Conservation (phyloP, 1,140 invertebrate genomes). For the Trichomalopsis sarcophagae region DNA sequence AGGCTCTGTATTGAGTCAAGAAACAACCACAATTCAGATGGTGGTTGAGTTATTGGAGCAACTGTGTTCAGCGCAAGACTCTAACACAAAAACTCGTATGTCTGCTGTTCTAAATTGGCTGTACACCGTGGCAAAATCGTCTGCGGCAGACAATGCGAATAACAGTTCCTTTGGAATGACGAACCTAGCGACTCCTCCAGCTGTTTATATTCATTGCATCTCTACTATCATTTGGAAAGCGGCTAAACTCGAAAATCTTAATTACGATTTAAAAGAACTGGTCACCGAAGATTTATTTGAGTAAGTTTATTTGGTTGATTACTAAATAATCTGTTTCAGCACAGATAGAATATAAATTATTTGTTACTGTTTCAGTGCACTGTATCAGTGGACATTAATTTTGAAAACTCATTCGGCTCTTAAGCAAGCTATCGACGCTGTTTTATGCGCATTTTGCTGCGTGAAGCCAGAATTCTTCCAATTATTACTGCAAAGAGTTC, state of each 20-base stretch:
- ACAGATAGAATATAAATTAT: conserved; percentile 45
- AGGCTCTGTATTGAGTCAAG: conserved; percentile 65
- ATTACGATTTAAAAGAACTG: conserved; percentile 79
- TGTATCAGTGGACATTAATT: conserved; percentile 85
- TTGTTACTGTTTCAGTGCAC: conserved; percentile 70
- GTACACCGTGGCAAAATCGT: conserved; percentile 73
- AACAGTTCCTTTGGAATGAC: conserved; percentile 44
- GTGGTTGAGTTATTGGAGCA: conserved; percentile 88
- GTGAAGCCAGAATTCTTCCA: conserved; percentile 86
- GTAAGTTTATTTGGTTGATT: conserved; percentile 56
- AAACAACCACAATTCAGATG: conserved; percentile 78
- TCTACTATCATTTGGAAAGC: conserved; percentile 89
- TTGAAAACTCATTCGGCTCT: conserved; percentile 81
- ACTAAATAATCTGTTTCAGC: conserved; percentile 2
- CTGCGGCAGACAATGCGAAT: conserved; percentile 56
- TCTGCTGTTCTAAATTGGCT: conserved; percentile 80
- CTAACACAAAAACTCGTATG: conserved; percentile 74
- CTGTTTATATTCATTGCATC: conserved; percentile 82
- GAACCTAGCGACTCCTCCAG: conserved; percentile 67
- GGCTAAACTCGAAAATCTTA: conserved; percentile 77
- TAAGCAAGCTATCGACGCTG: conserved; percentile 86
- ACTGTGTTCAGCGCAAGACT: conserved; percentile 80
- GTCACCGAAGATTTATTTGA: conserved; percentile 83
- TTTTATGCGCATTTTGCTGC: conserved; percentile 90
- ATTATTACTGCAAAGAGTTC: conserved; percentile 83